phyloP scores from a whole-genome alignment of 2,113 vertebrate species.

The Scomber japonicus region DNA sequence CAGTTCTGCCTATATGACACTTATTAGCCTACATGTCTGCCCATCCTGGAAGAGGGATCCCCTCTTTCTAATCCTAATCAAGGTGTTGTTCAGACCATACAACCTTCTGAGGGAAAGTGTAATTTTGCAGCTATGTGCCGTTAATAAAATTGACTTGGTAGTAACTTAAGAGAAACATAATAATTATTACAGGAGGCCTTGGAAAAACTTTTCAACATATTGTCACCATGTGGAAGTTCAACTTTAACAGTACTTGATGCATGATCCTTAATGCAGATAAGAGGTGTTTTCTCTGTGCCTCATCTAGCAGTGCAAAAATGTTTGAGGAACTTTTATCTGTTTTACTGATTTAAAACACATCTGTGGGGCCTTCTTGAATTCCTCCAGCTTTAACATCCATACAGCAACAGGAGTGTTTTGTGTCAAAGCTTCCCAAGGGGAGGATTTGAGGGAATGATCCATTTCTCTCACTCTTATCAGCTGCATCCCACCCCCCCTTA shows the following conservation, averaged over 20 bases:
- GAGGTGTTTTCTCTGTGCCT: slow-evolving; percentile 10
- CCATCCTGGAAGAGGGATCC: neutral
- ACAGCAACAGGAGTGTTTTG: slow-evolving; percentile 59
- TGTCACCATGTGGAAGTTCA: slow-evolving; percentile 1
- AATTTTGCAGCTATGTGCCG: too few species aligned
- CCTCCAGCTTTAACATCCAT: slow-evolving; percentile 33
- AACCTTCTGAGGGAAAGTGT: neutral
- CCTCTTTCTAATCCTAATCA: neutral
- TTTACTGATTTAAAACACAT: neutral
- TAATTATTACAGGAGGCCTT: neutral
- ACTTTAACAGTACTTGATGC: slow-evolving; percentile 22
- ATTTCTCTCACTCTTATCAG: slow-evolving; percentile 82
- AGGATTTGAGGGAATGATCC: slow-evolving; percentile 78
- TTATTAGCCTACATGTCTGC: neutral
- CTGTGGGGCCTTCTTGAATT: slow-evolving; percentile 19
- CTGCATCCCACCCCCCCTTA: slow-evolving; percentile 68
- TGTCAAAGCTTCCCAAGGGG: slow-evolving; percentile 61
- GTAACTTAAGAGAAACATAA: neutral
- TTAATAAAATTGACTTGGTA: neutral
- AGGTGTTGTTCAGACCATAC: too few species aligned
- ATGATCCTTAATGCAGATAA: slow-evolving; percentile 3
- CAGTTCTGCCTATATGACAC: too few species aligned
- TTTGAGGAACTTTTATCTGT: slow-evolving; percentile 14
- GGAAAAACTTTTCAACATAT: neutral
- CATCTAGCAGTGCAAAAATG: neutral